A percentile compares a stretch with the other conserved stretches of the same genome.
phyloP scores from a whole-genome alignment of 2,888 invertebrate genomes.

The Dromius quadrimaculatus region DNA sequence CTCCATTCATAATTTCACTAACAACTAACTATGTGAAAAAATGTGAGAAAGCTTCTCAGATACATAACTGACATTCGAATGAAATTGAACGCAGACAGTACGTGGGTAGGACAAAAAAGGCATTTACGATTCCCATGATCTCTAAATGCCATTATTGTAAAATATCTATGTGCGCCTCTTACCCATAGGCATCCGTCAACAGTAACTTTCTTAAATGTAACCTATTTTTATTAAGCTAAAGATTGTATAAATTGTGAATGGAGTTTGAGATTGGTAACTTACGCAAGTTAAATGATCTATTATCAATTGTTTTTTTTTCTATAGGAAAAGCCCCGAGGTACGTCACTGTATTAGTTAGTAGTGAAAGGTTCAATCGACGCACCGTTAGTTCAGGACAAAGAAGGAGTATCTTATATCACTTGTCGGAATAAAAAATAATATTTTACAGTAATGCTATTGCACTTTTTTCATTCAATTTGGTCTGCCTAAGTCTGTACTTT shows the following conservation, averaged over 20 bases:
- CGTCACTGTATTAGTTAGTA: slow-evolving; percentile 14
- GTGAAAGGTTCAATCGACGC: slow-evolving; percentile 37
- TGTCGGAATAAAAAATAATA: slow-evolving; percentile 8
- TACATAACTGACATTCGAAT: slow-evolving; percentile 5
- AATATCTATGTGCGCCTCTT: slow-evolving; percentile 27
- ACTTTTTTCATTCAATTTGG: slow-evolving; percentile 22
- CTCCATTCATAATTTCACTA: slow-evolving; percentile 4
- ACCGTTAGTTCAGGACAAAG: slow-evolving; percentile 34
- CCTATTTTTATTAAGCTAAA: background rate
- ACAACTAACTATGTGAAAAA: slow-evolving; percentile 20
- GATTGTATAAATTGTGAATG: background rate
- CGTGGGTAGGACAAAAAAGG: slow-evolving; percentile 37
- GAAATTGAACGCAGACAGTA: slow-evolving; percentile 29
- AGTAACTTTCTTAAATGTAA: slow-evolving; percentile 12
- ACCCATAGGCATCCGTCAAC: slow-evolving; percentile 9
- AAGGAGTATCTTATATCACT: slow-evolving; percentile 25
- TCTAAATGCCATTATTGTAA: slow-evolving; percentile 34
- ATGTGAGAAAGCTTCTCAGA: slow-evolving; percentile 25
- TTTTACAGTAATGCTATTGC: slow-evolving; percentile 31
- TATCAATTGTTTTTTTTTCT: slow-evolving; percentile 3
- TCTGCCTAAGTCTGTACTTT: slow-evolving; percentile 11
- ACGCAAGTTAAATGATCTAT: background rate
- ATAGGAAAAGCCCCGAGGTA: background rate
- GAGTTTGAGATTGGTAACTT: background rate
- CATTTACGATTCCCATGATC: slow-evolving; percentile 29